Evolutionary conservation across 2,797 vertebrate genomes (phyloP).

Genomic region (Graptemys geographica): DNA sequence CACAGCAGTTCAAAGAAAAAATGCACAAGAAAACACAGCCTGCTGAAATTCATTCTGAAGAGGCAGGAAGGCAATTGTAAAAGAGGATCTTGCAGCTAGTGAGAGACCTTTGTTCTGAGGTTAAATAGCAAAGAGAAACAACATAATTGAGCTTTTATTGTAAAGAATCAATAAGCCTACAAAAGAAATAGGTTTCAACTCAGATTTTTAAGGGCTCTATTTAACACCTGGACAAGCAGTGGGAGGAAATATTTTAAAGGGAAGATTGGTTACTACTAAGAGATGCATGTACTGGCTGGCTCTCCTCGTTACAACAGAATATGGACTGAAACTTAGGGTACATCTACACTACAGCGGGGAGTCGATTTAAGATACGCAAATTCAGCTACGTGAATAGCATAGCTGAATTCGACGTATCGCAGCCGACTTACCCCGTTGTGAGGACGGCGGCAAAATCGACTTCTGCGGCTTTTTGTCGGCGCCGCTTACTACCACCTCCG

Average conservation of each 20-base stretch:
- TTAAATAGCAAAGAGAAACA: slow-evolving; percentile 58
- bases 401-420: too few species aligned
- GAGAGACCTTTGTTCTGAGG: neutral
- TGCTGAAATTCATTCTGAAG: slow-evolving; percentile 52
- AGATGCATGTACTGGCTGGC: neutral
- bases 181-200: slow-evolving; percentile 32
- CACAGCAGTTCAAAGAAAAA: slow-evolving; percentile 61
- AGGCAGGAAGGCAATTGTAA: slow-evolving; percentile 60
- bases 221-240: slow-evolving; percentile 38
- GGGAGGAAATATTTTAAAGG: neutral
- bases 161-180: slow-evolving; percentile 2
- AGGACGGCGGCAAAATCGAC: too few species aligned
- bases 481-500: too few species aligned
- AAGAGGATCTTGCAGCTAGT: slow-evolving; percentile 41
- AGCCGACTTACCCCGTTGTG: too few species aligned
- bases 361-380: too few species aligned
- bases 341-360: too few species aligned
- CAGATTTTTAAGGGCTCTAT: slow-evolving; percentile 18
- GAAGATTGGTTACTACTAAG: neutral
- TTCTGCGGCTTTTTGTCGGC: too few species aligned
- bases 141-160: slow-evolving; percentile 55
- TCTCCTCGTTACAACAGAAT: neutral
- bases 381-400: too few species aligned
- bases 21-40: slow-evolving; percentile 45
- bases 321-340: neutral